Base-by-base conservation (phyloP, 1,140 invertebrate species). In the Rhizoglyphus robini region DNA sequence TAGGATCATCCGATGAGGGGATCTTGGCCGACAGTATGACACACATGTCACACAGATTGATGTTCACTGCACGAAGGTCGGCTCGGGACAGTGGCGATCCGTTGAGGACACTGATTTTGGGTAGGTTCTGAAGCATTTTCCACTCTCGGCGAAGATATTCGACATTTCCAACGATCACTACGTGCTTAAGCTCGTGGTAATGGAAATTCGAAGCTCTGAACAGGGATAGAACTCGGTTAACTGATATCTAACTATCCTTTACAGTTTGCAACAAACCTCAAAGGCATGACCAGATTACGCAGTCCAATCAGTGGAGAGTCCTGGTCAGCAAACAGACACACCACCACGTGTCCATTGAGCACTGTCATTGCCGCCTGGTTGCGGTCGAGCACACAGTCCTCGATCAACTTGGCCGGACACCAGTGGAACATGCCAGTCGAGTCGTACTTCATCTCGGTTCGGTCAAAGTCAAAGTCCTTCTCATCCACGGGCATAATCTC, bases 351-450 rank as follows among this genome's bases (percentile, higher is more conserved):
- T 30, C 94, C 93, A 76, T 95, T 96, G 18, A 99, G 79, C 2
- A 98, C 94, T 36, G 94, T 97, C 91, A 97, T 95, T 29, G 95
- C 93, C 69, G 95, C 94, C 82, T 98, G 93, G 77, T 96, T 95
- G 70, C 93, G 86, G 81, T 97, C 93, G 81, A 99, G 81, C 79
- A 98, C 90, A 75, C 92, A 96, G 78, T 97, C 92, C 81, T 97
- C 93, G 72, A 99, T 83, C 75, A 87, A 87, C 75, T 89, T 85
- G 47, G 92, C 89, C 38, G 93, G 93, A 77, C 93, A 96, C 94
- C 95, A 98, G 76, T 99, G 96, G 77, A 99, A 99, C 96, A 99
- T 99, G 68, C 96, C 96, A 63, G 95, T 99, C 65, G 92, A 95
- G 77, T 98, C 95, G 76, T 96, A 96, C 77, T 96, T 96, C 91